These are phyloP conservation scores for Gobio gobio DNA, from an alignment of 2,113 vertebrate species.

Conservation along the genomic window DNA sequence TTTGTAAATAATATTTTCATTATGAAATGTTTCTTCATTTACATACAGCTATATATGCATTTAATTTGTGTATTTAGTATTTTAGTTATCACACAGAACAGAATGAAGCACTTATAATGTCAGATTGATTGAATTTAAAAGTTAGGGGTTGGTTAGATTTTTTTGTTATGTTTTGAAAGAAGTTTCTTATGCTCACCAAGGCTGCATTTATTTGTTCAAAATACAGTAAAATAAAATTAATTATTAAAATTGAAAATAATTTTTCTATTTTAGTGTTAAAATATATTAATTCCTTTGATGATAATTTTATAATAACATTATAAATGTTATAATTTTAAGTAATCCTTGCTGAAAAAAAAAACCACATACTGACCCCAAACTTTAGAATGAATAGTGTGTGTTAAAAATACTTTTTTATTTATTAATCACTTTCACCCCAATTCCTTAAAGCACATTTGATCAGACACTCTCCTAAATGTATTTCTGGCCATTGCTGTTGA, in stretches of 20 bases:
- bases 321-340: background rate
- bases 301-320: background rate
- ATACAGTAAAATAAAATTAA: background rate
- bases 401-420: conserved; percentile 3
- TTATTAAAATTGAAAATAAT: background rate
- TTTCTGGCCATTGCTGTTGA: conserved; percentile 96
- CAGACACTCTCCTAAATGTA: conserved; percentile 94
- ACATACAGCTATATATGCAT: background rate
- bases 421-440: background rate
- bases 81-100: background rate
- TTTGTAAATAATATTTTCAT: no score
- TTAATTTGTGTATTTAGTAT: background rate
- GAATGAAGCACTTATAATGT: background rate
- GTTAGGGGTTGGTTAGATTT: no score
- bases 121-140: no score
- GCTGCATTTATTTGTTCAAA: no score
- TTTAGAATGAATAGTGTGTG: background rate
- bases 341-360: background rate
- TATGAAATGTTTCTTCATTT: background rate
- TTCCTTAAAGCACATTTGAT: conserved; percentile 73
- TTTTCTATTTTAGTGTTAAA: background rate
- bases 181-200: no score
- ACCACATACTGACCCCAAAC: background rate
- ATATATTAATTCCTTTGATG: background rate
- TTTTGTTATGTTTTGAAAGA: no score